Evolutionary conservation across 2,113 vertebrate genomes (phyloP).

Genomic region (Microtus pennsylvanicus): DNA sequence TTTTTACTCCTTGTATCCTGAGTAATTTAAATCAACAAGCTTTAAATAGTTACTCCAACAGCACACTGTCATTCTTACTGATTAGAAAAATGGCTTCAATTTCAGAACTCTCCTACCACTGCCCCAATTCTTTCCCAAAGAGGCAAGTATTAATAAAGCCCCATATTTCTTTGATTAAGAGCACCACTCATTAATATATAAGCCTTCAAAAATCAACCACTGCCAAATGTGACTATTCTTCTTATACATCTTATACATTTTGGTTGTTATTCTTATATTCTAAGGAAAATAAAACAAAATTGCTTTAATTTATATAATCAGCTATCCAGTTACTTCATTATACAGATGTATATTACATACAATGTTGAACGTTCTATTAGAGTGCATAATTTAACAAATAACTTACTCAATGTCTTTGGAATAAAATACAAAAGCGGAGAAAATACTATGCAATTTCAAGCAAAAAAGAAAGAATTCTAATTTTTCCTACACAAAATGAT

Average conservation of each 20-base stretch:
- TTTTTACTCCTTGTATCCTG: slow-evolving; percentile 61
- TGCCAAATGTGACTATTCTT: background rate
- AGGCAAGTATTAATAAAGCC: background rate
- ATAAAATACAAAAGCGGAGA: background rate
- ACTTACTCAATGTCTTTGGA: background rate
- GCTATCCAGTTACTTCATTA: background rate
- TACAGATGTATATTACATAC: background rate
- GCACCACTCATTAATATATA: background rate
- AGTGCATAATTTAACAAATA: background rate
- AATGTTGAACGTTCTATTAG: background rate
- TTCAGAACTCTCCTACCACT: background rate
- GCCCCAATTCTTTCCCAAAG: background rate
- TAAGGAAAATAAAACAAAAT: background rate
- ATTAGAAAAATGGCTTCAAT: background rate
- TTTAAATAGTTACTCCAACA: slow-evolving; percentile 27
- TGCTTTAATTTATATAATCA: background rate
- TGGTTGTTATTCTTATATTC: background rate
- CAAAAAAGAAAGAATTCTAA: background rate
- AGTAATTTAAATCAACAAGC: slow-evolving; percentile 61
- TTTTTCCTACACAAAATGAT: background rate
- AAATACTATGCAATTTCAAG: background rate
- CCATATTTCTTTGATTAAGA: slow-evolving; percentile 62
- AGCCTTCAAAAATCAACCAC: background rate
- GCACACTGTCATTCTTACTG: slow-evolving; percentile 34
- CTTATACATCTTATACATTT: background rate